These are phyloP conservation scores for Imbricaverruca yamaguchii DNA, from an alignment of 2,888 invertebrate genomes.

Conservation along the genomic window DNA sequence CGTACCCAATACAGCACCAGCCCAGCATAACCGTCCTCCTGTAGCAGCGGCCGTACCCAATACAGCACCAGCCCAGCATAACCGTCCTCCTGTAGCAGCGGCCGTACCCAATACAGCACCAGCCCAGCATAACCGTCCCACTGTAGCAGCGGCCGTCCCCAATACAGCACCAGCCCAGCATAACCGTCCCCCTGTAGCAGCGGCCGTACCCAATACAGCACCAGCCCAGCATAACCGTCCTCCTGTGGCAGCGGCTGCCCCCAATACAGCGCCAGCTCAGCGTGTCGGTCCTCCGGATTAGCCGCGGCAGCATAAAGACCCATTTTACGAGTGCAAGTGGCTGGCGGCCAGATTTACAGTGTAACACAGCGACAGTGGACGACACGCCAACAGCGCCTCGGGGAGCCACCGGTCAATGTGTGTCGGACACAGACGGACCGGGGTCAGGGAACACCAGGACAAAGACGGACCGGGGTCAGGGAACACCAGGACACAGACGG, in stretches of 20 bases:
- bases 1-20: neutral
- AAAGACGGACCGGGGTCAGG: no score
- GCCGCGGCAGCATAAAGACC: neutral
- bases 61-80: neutral
- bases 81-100: neutral
- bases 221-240: neutral
- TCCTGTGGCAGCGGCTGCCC: neutral
- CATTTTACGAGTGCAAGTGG: neutral
- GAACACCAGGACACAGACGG: no score
- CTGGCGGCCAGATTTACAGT: neutral
- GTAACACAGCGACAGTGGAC: neutral
- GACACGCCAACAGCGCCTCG: neutral
- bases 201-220: neutral
- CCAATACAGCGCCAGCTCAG: constrained; percentile 1
- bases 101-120: neutral
- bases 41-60: neutral
- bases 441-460: no score
- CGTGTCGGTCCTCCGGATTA: neutral
- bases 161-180: neutral
- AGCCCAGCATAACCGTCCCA: neutral
- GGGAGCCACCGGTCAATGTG: neutral
- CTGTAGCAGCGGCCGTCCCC: neutral
- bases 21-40: neutral
- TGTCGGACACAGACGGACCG: no score
- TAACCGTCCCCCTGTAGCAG: neutral